Conservation (phyloP, 2,888 invertebrate species). For the Synanthedon tipuliformis region DNA sequence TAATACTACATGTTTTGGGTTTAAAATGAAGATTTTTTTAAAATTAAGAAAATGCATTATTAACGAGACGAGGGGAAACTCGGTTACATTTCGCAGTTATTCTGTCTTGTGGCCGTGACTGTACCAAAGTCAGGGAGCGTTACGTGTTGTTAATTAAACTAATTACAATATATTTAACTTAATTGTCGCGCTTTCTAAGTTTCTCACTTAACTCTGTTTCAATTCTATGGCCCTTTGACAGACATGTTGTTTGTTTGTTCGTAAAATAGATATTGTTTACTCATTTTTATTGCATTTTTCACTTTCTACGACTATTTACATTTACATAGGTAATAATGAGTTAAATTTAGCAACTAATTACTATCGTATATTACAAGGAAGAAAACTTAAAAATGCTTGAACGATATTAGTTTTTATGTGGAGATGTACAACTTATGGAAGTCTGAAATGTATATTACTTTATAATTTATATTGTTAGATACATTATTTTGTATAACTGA, state of each 20-base stretch:
- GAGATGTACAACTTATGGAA: not conserved
- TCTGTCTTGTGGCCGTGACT: not conserved
- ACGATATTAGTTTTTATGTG: not conserved
- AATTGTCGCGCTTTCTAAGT: slow-evolving; percentile 36
- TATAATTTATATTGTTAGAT: slow-evolving; percentile 6
- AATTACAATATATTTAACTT: slow-evolving; percentile 38
- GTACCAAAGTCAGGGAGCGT: slow-evolving; percentile 22
- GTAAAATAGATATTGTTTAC: not conserved
- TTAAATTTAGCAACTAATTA: no score
- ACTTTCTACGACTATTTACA: no score
- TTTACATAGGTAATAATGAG: no score
- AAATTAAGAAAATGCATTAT: no score
- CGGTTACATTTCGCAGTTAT: slow-evolving; percentile 16
- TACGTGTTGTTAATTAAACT: slow-evolving; percentile 51
- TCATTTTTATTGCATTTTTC: not conserved
- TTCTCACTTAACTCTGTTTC: slow-evolving; percentile 21
- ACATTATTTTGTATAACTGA: slow-evolving; percentile 8
- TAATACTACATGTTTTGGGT: no score
- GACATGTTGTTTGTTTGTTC: slow-evolving; percentile 1
- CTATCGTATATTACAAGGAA: not conserved
- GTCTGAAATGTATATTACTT: not conserved
- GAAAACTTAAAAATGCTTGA: slow-evolving; percentile 1
- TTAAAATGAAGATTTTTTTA: no score
- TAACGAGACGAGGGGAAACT: not conserved
- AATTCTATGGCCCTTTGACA: slow-evolving; percentile 7